Evolutionary conservation across 2,888 invertebrate species (phyloP), one percentile per base, ranked within the genome.

Genomic region (Dorcus parallelipipedus): DNA sequence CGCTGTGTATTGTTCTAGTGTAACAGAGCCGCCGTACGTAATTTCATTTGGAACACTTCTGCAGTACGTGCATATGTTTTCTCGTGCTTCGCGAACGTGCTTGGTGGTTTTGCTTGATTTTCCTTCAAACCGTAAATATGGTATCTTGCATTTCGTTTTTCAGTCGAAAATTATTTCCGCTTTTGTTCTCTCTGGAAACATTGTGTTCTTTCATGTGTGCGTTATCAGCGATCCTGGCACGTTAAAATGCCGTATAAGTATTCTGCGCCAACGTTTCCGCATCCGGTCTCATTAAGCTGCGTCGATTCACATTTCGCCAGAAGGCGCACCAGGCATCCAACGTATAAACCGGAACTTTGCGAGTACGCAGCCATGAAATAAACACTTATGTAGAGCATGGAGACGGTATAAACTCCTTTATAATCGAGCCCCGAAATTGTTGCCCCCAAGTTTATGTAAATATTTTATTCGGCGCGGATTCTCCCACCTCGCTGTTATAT

Each of bases 271-370:
- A n/a, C 51, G 51, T 51, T 51, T 51, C 51, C 51, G 40, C 23
- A 51, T 51, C 51, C 51, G 51, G 51, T 51, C 51, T 51, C 51
- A 51, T 51, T 51, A 51, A 51, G 51, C 51, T 20, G 14, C 51
- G 38, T 14, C 51, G 51, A 39, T 51, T 51, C 51, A 39, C 51
- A 38, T 38, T 40, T 40, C 14, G 51, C 51, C 40, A 51, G 20
- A 23, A 45, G 45, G 45, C 45, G 45, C 45, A 20, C 3, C 40
- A 14, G 51, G 23, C 47, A 47, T 14, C 17, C 20, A 51, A 38
- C 49, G 38, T 51, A 51, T 51, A 51, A 51, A 51, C 38, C 51
- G 51, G 51, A 51, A 51, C 51, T 51, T 38, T 51, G 33, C 38
- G 10, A 45, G 39, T 10, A 38, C 51, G 51, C 51, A 23, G 38